phyloP scores from a whole-genome alignment of 1,140 invertebrate genomes.

The Euwallacea fornicatus region DNA sequence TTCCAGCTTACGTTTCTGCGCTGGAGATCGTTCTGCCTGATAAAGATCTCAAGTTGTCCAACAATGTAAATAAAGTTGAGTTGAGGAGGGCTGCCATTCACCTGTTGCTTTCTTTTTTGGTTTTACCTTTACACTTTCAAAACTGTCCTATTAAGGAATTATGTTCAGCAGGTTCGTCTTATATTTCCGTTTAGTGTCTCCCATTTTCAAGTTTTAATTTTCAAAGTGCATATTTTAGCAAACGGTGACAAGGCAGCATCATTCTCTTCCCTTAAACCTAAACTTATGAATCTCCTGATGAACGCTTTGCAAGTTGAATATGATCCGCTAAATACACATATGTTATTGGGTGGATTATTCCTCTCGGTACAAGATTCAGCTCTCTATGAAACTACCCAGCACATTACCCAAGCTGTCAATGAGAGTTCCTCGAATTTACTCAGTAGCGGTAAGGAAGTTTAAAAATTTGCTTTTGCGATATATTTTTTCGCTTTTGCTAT shows the following conservation, averaged over 20 bases:
- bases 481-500: constrained; percentile 13
- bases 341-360: constrained; percentile 80
- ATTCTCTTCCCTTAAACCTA: constrained; percentile 79
- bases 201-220: background rate
- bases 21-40: constrained; percentile 76
- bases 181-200: constrained; percentile 48
- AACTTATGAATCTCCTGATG: constrained; percentile 83
- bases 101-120: constrained; percentile 83
- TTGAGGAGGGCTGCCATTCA: constrained; percentile 88
- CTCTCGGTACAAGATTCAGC: constrained; percentile 82
- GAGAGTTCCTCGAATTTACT: constrained; percentile 67
- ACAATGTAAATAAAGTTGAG: constrained; percentile 71
- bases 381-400: constrained; percentile 72
- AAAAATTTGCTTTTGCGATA: background rate
- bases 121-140: constrained; percentile 89
- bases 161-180: constrained; percentile 34
- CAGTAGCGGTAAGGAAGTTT: constrained; percentile 64
- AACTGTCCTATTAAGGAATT: constrained; percentile 77
- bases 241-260: constrained; percentile 57
- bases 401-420: constrained; percentile 60
- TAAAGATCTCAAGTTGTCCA: constrained; percentile 67
- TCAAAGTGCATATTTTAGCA: constrained; percentile 25
- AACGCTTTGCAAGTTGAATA: constrained; percentile 84
- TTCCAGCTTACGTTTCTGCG: constrained; percentile 86
- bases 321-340: constrained; percentile 87